These are phyloP conservation scores for Penaeus chinensis DNA, from an alignment of 1,140 invertebrate species.

Conservation along the genomic window DNA sequence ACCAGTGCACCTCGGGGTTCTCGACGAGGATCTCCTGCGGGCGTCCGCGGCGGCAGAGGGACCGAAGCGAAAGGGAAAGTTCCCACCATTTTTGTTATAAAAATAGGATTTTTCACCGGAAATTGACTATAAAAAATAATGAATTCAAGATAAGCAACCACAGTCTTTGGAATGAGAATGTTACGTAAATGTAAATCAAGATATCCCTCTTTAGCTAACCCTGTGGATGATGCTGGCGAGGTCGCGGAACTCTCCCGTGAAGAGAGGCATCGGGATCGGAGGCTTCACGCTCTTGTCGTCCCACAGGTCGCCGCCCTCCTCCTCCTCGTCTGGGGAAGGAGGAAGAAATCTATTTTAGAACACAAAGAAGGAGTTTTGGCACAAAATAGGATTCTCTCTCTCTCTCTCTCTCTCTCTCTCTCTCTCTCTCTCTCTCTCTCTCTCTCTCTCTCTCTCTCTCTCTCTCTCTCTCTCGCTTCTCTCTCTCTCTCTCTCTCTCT, in stretches of 20 bases:
- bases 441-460: too few species aligned
- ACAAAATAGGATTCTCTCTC: too few species aligned
- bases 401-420: not conserved
- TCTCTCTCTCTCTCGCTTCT: too few species aligned
- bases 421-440: not conserved
- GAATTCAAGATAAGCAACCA: too few species aligned
- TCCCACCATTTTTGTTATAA: too few species aligned
- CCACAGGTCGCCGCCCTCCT: conserved; percentile 47
- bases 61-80: too few species aligned
- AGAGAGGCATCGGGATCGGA: conserved; percentile 32
- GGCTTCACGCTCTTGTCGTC: conserved; percentile 59
- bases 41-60: not conserved
- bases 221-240: conserved; percentile 60
- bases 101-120: not conserved
- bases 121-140: not conserved
- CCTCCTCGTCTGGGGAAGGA: conserved; percentile 33
- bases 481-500: too few species aligned
- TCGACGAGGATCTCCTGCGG: conserved; percentile 59
- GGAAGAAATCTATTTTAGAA: too few species aligned
- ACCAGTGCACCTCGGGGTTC: conserved; percentile 59
- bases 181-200: not conserved
- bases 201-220: conserved; percentile 17
- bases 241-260: conserved; percentile 62
- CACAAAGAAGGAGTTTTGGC: too few species aligned
- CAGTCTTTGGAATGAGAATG: not conserved